Conservation (phyloP, 1,140 invertebrate genomes). For the Teleopsis dalmanni region DNA sequence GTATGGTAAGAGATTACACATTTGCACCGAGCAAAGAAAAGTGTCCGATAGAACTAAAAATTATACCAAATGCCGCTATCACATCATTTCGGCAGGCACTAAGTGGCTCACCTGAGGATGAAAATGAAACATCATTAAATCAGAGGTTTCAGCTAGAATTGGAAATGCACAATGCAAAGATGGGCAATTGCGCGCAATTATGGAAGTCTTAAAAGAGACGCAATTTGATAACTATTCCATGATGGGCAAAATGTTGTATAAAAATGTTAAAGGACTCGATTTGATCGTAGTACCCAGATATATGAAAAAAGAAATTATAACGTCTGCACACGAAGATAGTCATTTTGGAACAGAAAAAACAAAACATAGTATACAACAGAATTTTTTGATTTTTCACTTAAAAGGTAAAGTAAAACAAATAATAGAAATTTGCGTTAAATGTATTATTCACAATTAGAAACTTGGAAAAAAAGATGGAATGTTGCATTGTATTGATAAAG, state of each 20-base stretch:
- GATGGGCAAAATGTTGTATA: conserved; percentile 21
- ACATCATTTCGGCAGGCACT: too few species aligned
- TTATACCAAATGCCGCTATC: too few species aligned
- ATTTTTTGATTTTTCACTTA: conserved; percentile 40
- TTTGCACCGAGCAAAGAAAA: too few species aligned
- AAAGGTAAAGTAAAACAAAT: conserved; percentile 26
- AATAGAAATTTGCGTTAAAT: conserved; percentile 30
- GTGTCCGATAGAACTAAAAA: too few species aligned
- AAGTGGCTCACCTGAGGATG: too few species aligned
- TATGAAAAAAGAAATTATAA: conserved; percentile 29
- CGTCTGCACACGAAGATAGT: conserved; percentile 28
- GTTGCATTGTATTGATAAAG: too few species aligned
- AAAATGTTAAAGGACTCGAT: conserved; percentile 15
- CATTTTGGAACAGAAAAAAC: conserved; percentile 42
- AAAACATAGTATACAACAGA: conserved; percentile 31
- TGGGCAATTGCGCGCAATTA: not conserved
- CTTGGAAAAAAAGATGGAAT: too few species aligned
- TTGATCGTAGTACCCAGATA: conserved; percentile 28
- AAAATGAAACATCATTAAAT: too few species aligned
- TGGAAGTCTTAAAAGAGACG: not conserved
- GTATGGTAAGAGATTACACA: too few species aligned
- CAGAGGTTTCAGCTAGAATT: conserved; percentile 37
- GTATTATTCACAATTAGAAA: conserved; percentile 20
- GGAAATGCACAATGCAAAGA: not conserved
- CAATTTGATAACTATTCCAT: conserved; percentile 5